phyloP scores from a whole-genome alignment of 92 coral and sea anemone species.

The Bergia puertoricense region DNA sequence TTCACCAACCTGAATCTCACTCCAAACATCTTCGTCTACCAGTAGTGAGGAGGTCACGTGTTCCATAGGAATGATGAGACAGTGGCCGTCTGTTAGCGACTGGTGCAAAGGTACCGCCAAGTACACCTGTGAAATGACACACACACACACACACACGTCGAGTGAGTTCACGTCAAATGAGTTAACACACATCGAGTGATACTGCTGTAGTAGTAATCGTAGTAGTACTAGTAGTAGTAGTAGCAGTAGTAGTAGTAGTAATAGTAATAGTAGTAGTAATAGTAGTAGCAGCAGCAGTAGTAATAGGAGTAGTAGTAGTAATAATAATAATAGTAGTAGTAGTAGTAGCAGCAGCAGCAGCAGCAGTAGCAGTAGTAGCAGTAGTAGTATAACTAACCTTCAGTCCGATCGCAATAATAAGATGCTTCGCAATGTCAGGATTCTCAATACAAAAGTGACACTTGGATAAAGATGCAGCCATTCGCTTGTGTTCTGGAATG shows the following conservation, averaged over 20 bases:
- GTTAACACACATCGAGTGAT: too few relatives aligned
- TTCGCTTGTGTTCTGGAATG: conserved; percentile 76
- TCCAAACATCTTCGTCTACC: conserved; percentile 91
- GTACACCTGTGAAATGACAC: conserved; percentile 65
- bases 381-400: conserved; percentile 58
- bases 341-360: too few relatives aligned
- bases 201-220: too few relatives aligned
- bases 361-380: background rate
- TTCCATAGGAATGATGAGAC: conserved; percentile 89
- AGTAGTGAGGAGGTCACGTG: conserved; percentile 84
- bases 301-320: too few relatives aligned
- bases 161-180: too few relatives aligned
- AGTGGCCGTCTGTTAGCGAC: conserved; percentile 93
- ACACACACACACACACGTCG: background rate
- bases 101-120: conserved; percentile 87
- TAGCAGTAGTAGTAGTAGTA: too few relatives aligned
- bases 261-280: too few relatives aligned
- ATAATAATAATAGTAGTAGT: too few relatives aligned
- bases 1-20: conserved; percentile 85
- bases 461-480: conserved; percentile 86
- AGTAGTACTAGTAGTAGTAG: too few relatives aligned
- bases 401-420: conserved; percentile 93
- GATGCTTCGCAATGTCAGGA: conserved; percentile 90
- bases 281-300: too few relatives aligned
- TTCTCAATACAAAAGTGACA: conserved; percentile 96